Conservation (phyloP, 2,113 vertebrate genomes). For the Entelurus aequoreus region DNA sequence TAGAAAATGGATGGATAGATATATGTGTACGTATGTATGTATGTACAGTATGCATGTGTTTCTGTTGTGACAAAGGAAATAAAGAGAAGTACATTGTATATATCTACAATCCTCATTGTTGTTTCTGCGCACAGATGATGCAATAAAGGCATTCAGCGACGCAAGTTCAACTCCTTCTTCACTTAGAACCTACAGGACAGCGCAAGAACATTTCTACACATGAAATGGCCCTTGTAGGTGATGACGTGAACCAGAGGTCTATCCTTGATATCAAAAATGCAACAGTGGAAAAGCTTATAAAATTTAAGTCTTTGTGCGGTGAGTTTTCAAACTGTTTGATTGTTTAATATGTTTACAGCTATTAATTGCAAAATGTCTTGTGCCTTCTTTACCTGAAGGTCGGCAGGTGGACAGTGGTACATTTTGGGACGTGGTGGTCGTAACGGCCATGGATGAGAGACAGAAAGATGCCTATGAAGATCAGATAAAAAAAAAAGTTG, state of each 20-base stretch:
- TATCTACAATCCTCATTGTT: too few species aligned
- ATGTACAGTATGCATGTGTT: too few species aligned
- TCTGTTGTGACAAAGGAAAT: too few species aligned
- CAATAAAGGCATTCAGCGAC: too few species aligned
- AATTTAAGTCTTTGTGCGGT: slow-evolving; percentile 62
- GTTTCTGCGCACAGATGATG: too few species aligned
- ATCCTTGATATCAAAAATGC: slow-evolving; percentile 45
- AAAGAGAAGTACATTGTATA: too few species aligned
- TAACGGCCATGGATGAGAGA: slow-evolving; percentile 80
- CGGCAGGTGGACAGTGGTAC: slow-evolving; percentile 55
- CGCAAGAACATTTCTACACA: not conserved
- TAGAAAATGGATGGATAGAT: too few species aligned
- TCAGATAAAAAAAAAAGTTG: slow-evolving; percentile 78
- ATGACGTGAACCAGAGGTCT: slow-evolving; percentile 41
- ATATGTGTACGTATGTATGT: too few species aligned
- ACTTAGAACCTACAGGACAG: not conserved
- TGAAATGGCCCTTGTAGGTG: not conserved
- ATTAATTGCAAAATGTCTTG: too few species aligned
- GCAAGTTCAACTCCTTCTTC: too few species aligned
- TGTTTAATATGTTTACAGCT: not conserved
- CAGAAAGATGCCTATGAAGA: slow-evolving; percentile 80
- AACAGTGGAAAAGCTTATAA: slow-evolving; percentile 68
- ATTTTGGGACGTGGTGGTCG: slow-evolving; percentile 84
- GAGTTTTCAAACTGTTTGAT: slow-evolving; percentile 4
- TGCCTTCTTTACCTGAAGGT: slow-evolving; percentile 54